Evolutionary conservation across 2,113 vertebrate genomes (phyloP).

Genomic region (Phalacrocorax aristotelis): DNA sequence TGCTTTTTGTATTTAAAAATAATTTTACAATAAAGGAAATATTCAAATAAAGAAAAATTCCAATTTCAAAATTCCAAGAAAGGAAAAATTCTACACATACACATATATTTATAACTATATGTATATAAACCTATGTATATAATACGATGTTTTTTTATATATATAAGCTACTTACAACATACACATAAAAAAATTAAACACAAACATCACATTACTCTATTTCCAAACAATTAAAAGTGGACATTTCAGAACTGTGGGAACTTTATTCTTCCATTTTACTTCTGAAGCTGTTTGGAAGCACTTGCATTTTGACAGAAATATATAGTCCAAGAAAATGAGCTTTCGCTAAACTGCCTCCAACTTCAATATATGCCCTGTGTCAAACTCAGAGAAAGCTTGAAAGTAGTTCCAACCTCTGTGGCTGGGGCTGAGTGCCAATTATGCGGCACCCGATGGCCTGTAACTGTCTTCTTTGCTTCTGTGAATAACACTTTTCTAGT

Average conservation of each 20-base stretch:
- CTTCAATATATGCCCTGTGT: conserved; percentile 33
- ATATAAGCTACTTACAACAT: not conserved
- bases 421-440: conserved; percentile 26
- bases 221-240: not conserved
- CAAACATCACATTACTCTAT: not conserved
- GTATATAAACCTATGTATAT: not conserved
- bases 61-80: not conserved
- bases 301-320: not conserved
- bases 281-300: not conserved
- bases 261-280: not conserved
- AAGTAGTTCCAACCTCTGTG: not conserved
- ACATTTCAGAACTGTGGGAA: not conserved
- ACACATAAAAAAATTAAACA: not conserved
- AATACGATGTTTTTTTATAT: not conserved
- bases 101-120: not conserved
- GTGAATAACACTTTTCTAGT: conserved; percentile 58
- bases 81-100: not conserved
- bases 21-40: not conserved
- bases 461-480: conserved; percentile 49
- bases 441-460: not conserved
- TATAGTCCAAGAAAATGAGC: conserved; percentile 29
- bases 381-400: not conserved
- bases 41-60: not conserved
- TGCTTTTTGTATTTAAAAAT: not conserved
- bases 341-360: conserved; percentile 35